Conservation (phyloP, 2,797 vertebrate genomes). For the Masticophis lateralis region DNA sequence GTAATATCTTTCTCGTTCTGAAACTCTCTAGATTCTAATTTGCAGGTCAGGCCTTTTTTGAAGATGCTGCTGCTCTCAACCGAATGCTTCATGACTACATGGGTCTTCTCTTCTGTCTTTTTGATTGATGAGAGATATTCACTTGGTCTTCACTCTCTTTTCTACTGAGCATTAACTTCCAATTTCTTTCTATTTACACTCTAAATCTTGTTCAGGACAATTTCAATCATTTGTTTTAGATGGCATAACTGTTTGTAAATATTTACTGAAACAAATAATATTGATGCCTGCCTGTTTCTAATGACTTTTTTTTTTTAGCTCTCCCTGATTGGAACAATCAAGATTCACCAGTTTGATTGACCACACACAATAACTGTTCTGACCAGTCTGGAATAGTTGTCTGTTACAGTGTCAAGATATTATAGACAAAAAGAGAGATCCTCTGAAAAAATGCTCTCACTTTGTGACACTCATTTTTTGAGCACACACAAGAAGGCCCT, state of each 20-base stretch:
- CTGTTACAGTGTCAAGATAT: neutral
- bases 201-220: neutral
- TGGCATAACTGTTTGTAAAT: neutral
- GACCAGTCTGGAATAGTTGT: neutral
- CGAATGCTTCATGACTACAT: neutral
- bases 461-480: neutral
- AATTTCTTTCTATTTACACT: neutral
- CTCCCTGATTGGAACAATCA: neutral
- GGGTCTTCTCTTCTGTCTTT: neutral
- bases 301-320: neutral
- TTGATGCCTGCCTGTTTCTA: neutral
- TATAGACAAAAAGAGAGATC: neutral
- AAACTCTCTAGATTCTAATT: neutral
- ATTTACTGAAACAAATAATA: neutral
- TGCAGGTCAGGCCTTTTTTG: neutral
- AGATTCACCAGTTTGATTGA: neutral
- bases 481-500: neutral
- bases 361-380: neutral
- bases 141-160: neutral
- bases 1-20: neutral
- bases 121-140: neutral
- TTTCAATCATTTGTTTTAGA: neutral
- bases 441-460: neutral
- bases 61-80: neutral
- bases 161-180: neutral